These are phyloP conservation scores for Drosophila cardini DNA, from an alignment of 1,140 invertebrate genomes.

Conservation along the genomic window DNA sequence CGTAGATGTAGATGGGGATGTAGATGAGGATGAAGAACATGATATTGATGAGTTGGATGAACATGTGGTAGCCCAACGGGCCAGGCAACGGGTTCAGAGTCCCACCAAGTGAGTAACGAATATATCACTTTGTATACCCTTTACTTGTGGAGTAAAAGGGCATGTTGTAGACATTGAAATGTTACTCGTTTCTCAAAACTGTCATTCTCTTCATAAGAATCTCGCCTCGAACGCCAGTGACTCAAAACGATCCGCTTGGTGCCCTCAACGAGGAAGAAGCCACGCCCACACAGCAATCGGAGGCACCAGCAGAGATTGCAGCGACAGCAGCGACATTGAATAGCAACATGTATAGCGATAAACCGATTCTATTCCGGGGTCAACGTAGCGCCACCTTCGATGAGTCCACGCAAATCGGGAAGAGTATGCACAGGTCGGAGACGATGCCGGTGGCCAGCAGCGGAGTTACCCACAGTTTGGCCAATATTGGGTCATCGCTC, in stretches of 20 bases:
- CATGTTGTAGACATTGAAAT: no score
- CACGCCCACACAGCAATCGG: conserved; percentile 43
- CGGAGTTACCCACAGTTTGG: conserved; percentile 89
- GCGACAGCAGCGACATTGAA: conserved; percentile 43
- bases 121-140: neutral
- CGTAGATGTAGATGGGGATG: conserved; percentile 64
- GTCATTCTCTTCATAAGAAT: conserved; percentile 84
- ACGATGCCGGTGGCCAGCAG: conserved; percentile 90
- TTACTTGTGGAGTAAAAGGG: no score
- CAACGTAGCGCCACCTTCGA: conserved; percentile 87
- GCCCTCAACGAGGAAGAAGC: conserved; percentile 87
- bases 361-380: conserved; percentile 86
- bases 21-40: conserved; percentile 76
- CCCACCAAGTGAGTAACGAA: conserved; percentile 83
- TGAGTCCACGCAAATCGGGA: conserved; percentile 85
- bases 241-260: conserved; percentile 95
- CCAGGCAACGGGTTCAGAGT: conserved; percentile 69
- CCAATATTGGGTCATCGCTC: conserved; percentile 90
- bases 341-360: conserved; percentile 84
- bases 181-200: no score
- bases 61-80: conserved; percentile 49
- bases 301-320: conserved; percentile 19
- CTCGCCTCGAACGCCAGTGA: conserved; percentile 91
- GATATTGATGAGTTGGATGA: conserved; percentile 63
- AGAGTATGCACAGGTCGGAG: conserved; percentile 90